Percentiles rank a stretch among this genome's conserved stretches.
Evolutionary conservation across 2,797 vertebrate genomes (phyloP).

Genomic region (Pangasius sanitwongsei): DNA sequence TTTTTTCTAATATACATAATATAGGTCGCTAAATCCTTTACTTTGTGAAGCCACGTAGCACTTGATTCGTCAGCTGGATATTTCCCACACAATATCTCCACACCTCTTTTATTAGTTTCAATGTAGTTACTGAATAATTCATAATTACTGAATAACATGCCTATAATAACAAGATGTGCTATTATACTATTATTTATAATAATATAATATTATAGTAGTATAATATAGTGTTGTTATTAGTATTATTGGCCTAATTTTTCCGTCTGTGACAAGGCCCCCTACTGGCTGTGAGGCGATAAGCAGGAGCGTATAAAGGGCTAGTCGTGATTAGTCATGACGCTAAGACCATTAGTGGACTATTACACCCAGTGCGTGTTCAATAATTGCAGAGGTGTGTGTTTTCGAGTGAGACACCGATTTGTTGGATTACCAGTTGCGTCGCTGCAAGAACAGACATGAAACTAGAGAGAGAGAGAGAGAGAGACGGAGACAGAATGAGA

Average conservation of each 20-base stretch:
- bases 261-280: background rate
- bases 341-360: constrained; percentile 42
- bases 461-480: constrained; percentile 1
- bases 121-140: background rate
- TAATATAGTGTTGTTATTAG: background rate
- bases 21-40: no score
- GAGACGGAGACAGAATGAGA: constrained; percentile 7
- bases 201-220: background rate
- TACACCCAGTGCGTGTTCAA: constrained; percentile 38
- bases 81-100: background rate
- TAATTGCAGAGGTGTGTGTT: constrained; percentile 56
- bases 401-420: constrained; percentile 44
- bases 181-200: background rate
- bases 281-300: background rate
- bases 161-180: constrained; percentile 4
- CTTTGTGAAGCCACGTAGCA: background rate
- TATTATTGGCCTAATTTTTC: background rate
- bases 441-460: constrained; percentile 51
- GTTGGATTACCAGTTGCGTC: constrained; percentile 29
- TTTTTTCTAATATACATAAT: background rate
- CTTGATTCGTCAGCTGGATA: background rate
- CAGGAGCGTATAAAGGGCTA: background rate
- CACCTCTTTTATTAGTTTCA: background rate
- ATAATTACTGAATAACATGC: background rate
- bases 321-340: constrained; percentile 33